phyloP scores from a whole-genome alignment of 2,113 vertebrate species.

The Pontoporia blainvillei region DNA sequence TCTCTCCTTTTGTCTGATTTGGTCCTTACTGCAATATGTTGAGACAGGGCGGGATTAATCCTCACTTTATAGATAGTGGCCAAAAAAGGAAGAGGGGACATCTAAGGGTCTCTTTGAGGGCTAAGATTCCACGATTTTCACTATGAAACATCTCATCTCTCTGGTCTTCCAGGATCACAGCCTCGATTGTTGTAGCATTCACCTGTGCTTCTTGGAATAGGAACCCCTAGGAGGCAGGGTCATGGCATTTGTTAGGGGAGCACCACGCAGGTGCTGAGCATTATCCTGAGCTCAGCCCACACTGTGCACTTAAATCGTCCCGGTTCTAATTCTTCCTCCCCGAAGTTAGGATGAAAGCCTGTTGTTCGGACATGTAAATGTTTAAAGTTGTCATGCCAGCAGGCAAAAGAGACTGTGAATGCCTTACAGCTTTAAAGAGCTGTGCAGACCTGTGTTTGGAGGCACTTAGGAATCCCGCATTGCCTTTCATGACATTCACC shows the following conservation, averaged over 20 bases:
- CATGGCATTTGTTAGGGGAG: background rate
- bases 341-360: background rate
- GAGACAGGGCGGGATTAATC: background rate
- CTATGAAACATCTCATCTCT: background rate
- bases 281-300: background rate
- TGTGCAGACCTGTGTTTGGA: background rate
- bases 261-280: background rate
- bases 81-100: background rate
- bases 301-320: background rate
- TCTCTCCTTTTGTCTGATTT: background rate
- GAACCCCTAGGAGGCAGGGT: background rate
- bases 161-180: background rate
- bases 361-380: conserved; percentile 25
- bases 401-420: background rate
- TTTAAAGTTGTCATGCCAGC: conserved; percentile 23
- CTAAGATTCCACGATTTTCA: background rate
- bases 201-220: background rate
- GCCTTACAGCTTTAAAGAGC: background rate
- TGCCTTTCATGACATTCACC: background rate
- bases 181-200: background rate
- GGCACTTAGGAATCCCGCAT: background rate
- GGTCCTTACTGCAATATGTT: background rate
- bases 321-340: background rate
- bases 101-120: background rate
- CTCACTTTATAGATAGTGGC: background rate